phyloP scores from a whole-genome alignment of 2,797 vertebrate species.

The Myioborus miniatus region DNA sequence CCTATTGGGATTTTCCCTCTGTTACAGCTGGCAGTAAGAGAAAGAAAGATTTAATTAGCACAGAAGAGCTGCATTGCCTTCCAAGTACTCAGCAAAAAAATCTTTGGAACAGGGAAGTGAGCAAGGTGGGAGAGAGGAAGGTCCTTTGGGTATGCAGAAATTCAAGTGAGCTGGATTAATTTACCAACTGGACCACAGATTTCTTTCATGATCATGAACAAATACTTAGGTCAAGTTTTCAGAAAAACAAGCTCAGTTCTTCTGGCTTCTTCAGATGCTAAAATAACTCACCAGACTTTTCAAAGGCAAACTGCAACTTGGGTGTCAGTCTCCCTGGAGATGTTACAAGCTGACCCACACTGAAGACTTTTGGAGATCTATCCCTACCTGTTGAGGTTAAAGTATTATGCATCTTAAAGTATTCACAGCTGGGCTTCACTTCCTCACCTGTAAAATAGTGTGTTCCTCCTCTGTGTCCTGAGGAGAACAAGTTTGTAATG shows the following conservation, averaged over 20 bases:
- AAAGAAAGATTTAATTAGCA: background rate
- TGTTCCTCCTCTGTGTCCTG: background rate
- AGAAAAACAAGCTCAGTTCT: background rate
- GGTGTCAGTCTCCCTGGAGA: background rate
- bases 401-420: background rate
- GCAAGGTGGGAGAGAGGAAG: background rate
- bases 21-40: background rate
- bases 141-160: background rate
- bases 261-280: background rate
- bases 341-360: background rate
- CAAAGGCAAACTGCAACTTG: background rate
- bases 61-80: background rate
- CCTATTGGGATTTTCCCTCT: background rate
- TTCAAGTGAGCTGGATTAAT: background rate
- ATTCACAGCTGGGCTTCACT: background rate
- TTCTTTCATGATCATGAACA: background rate
- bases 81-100: background rate
- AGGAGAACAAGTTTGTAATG: background rate
- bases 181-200: background rate
- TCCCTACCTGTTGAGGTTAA: background rate
- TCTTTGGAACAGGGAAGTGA: background rate
- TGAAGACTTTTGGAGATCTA: background rate
- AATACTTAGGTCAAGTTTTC: background rate
- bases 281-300: background rate
- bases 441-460: background rate